phyloP scores from a whole-genome alignment of 2,888 invertebrate species.

The Yponomeuta evonymella region DNA sequence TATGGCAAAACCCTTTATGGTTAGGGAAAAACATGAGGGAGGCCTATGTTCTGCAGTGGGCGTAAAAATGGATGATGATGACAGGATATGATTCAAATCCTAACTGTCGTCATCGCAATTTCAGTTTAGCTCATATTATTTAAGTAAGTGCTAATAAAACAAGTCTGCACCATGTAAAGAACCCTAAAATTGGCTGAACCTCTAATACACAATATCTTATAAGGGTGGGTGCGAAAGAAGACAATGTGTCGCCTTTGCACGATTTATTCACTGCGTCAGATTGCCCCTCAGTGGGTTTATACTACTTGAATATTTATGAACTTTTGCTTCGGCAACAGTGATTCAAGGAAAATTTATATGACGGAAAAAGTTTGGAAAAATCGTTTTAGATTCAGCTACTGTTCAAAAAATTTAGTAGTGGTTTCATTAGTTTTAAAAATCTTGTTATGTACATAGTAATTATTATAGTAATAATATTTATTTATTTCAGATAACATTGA shows the following conservation, averaged over 20 bases:
- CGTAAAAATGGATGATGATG: too few relatives aligned
- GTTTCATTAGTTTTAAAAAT: too few relatives aligned
- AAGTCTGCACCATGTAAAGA: background rate
- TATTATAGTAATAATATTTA: too few relatives aligned
- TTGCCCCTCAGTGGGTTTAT: background rate
- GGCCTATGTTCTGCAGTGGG: too few relatives aligned
- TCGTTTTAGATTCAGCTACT: background rate
- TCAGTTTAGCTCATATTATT: background rate
- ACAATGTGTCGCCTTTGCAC: conserved; percentile 1
- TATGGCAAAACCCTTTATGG: too few relatives aligned
- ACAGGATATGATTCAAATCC: too few relatives aligned
- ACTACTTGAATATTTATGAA: background rate
- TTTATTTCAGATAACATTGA: too few relatives aligned
- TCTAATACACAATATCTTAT: background rate
- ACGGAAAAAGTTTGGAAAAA: background rate
- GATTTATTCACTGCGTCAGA: background rate
- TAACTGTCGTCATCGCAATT: too few relatives aligned
- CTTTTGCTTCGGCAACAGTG: background rate
- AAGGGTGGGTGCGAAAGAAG: background rate
- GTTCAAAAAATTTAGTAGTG: too few relatives aligned
- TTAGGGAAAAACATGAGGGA: too few relatives aligned
- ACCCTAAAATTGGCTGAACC: background rate
- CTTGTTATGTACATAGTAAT: too few relatives aligned
- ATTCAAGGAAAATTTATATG: background rate
- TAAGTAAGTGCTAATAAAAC: background rate